phyloP scores from a whole-genome alignment of 2,113 vertebrate genomes.

The Lutjanus erythropterus region DNA sequence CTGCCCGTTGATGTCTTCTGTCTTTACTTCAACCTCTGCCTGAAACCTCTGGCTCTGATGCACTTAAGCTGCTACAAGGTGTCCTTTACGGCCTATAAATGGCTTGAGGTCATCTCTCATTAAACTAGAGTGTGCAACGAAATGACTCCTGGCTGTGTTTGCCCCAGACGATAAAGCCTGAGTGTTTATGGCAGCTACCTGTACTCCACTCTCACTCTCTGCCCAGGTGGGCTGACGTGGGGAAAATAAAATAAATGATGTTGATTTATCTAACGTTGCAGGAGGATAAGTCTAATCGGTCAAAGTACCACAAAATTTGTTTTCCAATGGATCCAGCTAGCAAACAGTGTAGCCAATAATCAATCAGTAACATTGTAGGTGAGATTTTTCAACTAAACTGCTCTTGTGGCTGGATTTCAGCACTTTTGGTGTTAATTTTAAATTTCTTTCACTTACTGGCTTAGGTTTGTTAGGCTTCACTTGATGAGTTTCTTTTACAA shows the following conservation, averaged over 20 bases:
- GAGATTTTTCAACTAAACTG: no score
- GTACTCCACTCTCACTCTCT: constrained; percentile 41
- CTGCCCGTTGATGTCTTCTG: not conserved
- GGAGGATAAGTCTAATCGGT: constrained; percentile 3
- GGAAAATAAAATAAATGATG: constrained; percentile 47
- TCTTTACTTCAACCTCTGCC: constrained; percentile 55
- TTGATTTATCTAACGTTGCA: constrained; percentile 7
- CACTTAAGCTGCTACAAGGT: constrained; percentile 64
- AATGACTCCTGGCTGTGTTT: constrained; percentile 63
- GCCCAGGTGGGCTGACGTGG: constrained; percentile 55
- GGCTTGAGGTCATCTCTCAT: constrained; percentile 78
- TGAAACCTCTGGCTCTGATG: constrained; percentile 58
- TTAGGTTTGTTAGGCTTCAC: not conserved
- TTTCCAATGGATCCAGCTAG: not conserved
- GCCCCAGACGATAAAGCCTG: constrained; percentile 57
- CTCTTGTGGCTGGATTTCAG: not conserved
- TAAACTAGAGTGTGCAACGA: constrained; percentile 71
- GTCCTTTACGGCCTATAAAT: constrained; percentile 79
- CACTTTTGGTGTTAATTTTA: not conserved
- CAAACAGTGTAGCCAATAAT: no score
- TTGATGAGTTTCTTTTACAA: not conserved
- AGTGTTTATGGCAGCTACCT: constrained; percentile 72
- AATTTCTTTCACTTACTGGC: not conserved
- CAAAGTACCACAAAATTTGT: not conserved
- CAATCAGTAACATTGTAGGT: no score